Percentiles rank a stretch among this genome's conserved stretches.
Conservation (phyloP, 2,888 invertebrate species). For the Hydrotaea diabolus region DNA sequence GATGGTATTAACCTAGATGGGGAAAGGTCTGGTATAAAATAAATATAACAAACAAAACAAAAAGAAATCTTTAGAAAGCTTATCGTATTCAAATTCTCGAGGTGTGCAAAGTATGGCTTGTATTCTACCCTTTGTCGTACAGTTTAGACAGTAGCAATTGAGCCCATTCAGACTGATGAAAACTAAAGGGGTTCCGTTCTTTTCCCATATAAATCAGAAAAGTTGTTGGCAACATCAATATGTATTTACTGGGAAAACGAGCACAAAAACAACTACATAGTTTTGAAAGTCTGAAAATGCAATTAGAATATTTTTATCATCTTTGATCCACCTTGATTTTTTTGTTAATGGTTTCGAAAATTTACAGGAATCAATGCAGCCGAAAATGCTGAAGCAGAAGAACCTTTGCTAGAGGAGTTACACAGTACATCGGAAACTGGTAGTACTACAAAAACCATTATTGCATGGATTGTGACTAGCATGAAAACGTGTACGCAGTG, state of each 20-base stretch:
- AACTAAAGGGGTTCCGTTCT: no score
- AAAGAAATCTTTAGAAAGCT: not conserved
- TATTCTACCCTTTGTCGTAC: not conserved
- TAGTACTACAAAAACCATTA: slow-evolving; percentile 76
- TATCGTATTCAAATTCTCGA: not conserved
- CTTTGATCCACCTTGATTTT: no score
- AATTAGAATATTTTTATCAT: no score
- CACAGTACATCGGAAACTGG: slow-evolving; percentile 71
- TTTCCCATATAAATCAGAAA: no score
- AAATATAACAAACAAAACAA: no score
- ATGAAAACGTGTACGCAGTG: slow-evolving; percentile 76
- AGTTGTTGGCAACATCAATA: no score
- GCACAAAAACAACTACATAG: no score
- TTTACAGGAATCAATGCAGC: slow-evolving; percentile 57
- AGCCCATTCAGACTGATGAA: no score
- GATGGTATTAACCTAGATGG: not conserved
- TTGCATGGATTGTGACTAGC: slow-evolving; percentile 76
- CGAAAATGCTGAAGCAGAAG: slow-evolving; percentile 70
- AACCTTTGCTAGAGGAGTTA: slow-evolving; percentile 81
- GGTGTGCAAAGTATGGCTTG: not conserved
- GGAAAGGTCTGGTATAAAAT: not conserved
- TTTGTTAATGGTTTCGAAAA: slow-evolving; percentile 18
- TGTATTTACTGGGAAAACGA: no score
- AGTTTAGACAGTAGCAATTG: not conserved
- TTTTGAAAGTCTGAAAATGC: no score